Evolutionary conservation across 2,888 invertebrate species (phyloP).

Genomic region (Eilema depressum): DNA sequence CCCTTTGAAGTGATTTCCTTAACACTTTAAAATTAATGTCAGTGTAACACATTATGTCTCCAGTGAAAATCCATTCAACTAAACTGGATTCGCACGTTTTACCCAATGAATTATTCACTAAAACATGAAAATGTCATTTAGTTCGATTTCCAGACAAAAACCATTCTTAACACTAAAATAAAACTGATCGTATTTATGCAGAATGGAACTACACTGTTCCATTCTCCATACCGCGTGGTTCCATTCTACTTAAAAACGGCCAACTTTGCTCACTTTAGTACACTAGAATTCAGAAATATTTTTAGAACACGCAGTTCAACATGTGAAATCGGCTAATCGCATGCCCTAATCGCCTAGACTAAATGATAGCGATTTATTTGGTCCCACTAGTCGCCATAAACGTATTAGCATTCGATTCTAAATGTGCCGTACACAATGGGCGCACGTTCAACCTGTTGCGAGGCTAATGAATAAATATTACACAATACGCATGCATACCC

Average conservation of each 20-base stretch:
- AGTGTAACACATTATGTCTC: conserved; percentile 22
- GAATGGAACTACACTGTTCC: no score
- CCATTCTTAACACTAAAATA: not conserved
- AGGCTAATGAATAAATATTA: conserved; percentile 45
- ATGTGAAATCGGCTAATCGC: not conserved
- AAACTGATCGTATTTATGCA: no score
- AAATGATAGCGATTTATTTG: conserved; percentile 13
- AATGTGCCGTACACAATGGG: conserved; percentile 33
- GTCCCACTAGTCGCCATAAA: conserved; percentile 22
- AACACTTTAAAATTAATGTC: conserved; percentile 33
- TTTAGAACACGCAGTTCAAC: conserved; percentile 1
- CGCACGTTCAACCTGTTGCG: conserved; percentile 48
- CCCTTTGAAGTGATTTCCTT: conserved; percentile 28
- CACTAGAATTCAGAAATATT: not conserved
- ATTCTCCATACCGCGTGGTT: no score
- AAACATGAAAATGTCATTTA: not conserved
- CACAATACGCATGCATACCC: conserved; percentile 35
- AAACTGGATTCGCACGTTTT: not conserved
- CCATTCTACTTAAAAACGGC: no score
- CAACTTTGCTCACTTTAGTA: not conserved
- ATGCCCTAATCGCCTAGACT: conserved; percentile 12
- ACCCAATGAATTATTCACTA: not conserved
- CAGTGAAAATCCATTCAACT: not conserved
- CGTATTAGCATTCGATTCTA: conserved; percentile 16
- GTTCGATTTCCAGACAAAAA: not conserved